These are phyloP conservation scores for Silurus meridionalis DNA, from an alignment of 2,113 vertebrate species.

Conservation along the genomic window DNA sequence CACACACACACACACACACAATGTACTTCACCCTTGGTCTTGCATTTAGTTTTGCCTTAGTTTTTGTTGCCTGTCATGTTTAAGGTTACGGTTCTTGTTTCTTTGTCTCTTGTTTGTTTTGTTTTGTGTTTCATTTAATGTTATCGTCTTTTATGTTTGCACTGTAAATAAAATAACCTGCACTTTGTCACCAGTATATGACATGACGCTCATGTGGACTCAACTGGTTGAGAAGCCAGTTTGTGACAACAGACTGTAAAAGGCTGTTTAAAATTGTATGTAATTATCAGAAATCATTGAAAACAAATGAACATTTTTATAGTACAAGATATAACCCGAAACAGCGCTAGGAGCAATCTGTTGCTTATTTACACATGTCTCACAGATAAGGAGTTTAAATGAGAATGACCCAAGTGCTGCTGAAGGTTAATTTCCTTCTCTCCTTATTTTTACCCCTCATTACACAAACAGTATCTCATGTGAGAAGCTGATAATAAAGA, in stretches of 20 bases:
- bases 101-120: too few relatives aligned
- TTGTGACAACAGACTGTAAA: not conserved
- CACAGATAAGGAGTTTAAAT: conserved; percentile 19
- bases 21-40: too few relatives aligned
- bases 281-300: not conserved
- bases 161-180: too few relatives aligned
- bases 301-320: not conserved
- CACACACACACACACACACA: too few relatives aligned
- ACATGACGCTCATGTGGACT: not conserved
- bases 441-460: conserved; percentile 32
- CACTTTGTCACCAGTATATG: too few relatives aligned
- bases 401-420: not conserved
- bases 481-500: conserved; percentile 27
- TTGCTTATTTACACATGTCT: conserved; percentile 8
- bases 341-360: not conserved
- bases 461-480: conserved; percentile 32
- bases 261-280: not conserved
- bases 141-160: too few relatives aligned
- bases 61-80: too few relatives aligned
- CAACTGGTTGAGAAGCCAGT: not conserved
- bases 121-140: too few relatives aligned
- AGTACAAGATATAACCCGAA: not conserved
- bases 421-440: conserved; percentile 34
- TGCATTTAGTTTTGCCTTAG: too few relatives aligned
- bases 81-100: too few relatives aligned